Evolutionary conservation across 2,113 vertebrate species (phyloP), one percentile per base, ranked within the genome.

Genomic region (Sakesphorus luctuosus): DNA sequence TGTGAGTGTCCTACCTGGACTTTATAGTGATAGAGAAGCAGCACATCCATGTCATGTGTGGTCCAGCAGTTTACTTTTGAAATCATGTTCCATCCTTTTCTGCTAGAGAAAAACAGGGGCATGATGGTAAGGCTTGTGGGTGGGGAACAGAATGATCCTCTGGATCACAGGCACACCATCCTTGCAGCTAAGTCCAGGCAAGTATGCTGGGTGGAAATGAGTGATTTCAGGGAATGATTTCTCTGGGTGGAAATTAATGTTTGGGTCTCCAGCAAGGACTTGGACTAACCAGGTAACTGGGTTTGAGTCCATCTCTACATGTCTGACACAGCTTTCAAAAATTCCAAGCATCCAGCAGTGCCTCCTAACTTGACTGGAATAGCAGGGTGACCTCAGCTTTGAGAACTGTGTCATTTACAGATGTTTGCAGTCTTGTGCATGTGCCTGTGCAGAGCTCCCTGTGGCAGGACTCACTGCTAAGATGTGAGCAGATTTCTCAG

Each of bases 1-100:
- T n/a, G 98, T 98, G 96, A 98, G 98, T 98, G 44, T 63, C 26
- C 53, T 72, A 10, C 38, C 35, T 85, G 44, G 31, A 36, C 44
- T 86, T 71, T 4, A 40, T 56, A 9, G 9, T 63, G 50, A 10
- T 38, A 36, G 33, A 67, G 65, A 87, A 67, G 38, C 43, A 91
- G 15, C 40, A 36, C 18, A n/a, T 90, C 23, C 19, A 24, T 74
- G 49, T 65, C 78, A 55, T 2, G 5, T 58, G 62, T 61, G 7
- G 28, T 61, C 65, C 49, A 89, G 56, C 52, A 72, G 13, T 55
- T 96, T 36, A 59, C 47, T 66, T 89, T 40, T 77, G 66, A 88
- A 74, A 68, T 83, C 8, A 23, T 25, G 26, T 83, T 90, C 52
- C 19, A 15, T 56, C 44, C 24, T 68, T 73, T 63, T 71, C 31